Evolutionary conservation across 2,113 vertebrate genomes (phyloP).

Genomic region (Zosterops pallidus): DNA sequence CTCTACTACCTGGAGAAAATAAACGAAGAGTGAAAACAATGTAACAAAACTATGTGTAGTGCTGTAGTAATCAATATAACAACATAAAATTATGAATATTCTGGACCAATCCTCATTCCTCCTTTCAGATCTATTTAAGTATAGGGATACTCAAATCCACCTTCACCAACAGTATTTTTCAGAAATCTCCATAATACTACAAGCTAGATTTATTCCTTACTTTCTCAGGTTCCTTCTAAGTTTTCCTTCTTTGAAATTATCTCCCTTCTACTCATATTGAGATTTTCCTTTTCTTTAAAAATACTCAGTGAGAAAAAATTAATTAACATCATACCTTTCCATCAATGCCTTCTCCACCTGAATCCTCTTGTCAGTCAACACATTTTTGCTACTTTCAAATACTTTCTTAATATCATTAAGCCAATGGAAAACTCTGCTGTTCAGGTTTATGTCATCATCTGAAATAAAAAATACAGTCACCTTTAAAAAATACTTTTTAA

Average conservation of each 20-base stretch:
- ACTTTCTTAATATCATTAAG: slow-evolving; percentile 77
- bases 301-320: neutral
- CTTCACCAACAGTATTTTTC: neutral
- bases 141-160: neutral
- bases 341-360: slow-evolving; percentile 71
- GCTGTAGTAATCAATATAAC: neutral
- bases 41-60: neutral
- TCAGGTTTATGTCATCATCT: slow-evolving; percentile 87
- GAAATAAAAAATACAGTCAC: neutral
- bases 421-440: slow-evolving; percentile 84
- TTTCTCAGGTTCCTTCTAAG: neutral
- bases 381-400: slow-evolving; percentile 73
- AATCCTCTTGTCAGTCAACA: slow-evolving; percentile 61
- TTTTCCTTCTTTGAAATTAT: neutral
- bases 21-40: neutral
- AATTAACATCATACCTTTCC: slow-evolving; percentile 73
- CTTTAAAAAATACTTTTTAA: neutral
- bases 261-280: neutral
- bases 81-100: neutral
- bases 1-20: neutral
- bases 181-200: neutral
- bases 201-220: neutral
- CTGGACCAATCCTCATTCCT: neutral
- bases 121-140: neutral
- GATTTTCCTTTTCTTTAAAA: neutral